Percentiles rank a stretch among this genome's conserved stretches.
phyloP scores from a whole-genome alignment of 2,888 invertebrate species.

The Drosophila putrida region DNA sequence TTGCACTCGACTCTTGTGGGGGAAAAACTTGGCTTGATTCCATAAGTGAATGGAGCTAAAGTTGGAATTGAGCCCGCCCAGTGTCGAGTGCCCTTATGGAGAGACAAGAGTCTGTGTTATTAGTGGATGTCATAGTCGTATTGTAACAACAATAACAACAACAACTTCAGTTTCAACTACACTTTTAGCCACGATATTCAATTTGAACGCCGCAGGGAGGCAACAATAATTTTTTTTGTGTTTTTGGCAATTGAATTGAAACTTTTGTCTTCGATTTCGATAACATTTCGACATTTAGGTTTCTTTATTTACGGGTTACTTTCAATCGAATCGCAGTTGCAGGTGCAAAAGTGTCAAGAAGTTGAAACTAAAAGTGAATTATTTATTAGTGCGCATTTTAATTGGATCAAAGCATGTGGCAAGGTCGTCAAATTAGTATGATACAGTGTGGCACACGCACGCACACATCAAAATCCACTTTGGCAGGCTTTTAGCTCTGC shows the following conservation, averaged over 20 bases:
- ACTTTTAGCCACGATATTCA: slow-evolving; percentile 75
- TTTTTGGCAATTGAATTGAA: slow-evolving; percentile 60
- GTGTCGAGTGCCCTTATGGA: slow-evolving; percentile 52
- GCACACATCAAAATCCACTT: slow-evolving; percentile 54
- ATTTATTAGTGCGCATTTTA: slow-evolving; percentile 33
- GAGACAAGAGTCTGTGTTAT: slow-evolving; percentile 54
- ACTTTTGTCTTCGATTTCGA: slow-evolving; percentile 46
- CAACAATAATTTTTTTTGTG: slow-evolving; percentile 40
- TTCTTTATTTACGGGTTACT: slow-evolving; percentile 9
- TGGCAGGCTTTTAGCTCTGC: slow-evolving; percentile 80
- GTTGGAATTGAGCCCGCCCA: slow-evolving; percentile 48
- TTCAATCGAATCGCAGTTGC: slow-evolving; percentile 57
- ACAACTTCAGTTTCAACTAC: slow-evolving; percentile 50
- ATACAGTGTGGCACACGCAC: slow-evolving; percentile 14
- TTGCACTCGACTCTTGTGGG: slow-evolving; percentile 63
- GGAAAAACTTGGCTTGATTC: slow-evolving; percentile 48
- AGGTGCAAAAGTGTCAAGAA: slow-evolving; percentile 40
- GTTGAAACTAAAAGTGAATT: slow-evolving; percentile 38
- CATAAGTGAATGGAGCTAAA: slow-evolving; percentile 66
- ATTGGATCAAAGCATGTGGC: slow-evolving; percentile 55
- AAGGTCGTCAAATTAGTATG: slow-evolving; percentile 70
- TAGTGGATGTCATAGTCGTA: slow-evolving; percentile 70
- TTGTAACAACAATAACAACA: slow-evolving; percentile 56
- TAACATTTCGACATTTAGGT: slow-evolving; percentile 66
- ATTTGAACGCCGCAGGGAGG: slow-evolving; percentile 68